These are phyloP conservation scores for Morone saxatilis DNA, from an alignment of 2,113 vertebrate species.

Conservation along the genomic window DNA sequence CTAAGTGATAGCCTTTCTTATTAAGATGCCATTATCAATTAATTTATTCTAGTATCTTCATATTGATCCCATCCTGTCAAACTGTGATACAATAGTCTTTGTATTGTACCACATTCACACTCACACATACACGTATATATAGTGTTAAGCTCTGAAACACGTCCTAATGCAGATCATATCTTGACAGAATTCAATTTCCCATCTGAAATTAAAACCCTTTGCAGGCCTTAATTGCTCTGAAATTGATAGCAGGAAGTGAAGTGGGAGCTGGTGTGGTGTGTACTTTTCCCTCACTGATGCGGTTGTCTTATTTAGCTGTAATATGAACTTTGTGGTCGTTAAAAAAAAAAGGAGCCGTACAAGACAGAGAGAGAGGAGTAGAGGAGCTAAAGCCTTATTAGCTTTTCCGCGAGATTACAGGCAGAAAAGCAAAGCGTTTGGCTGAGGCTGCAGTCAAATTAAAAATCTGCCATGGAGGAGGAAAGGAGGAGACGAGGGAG, in stretches of 20 bases:
- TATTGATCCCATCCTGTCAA: conserved; percentile 43
- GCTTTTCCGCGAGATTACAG: conserved; percentile 35
- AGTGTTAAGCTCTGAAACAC: conserved; percentile 24
- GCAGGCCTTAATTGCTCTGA: conserved; percentile 55
- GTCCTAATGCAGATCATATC: conserved; percentile 67
- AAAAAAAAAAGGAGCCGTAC: neutral
- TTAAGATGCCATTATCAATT: conserved; percentile 40
- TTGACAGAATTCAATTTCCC: conserved; percentile 76
- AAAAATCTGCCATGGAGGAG: conserved; percentile 30
- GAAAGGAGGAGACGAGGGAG: neutral
- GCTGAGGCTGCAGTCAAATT: conserved; percentile 41
- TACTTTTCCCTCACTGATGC: conserved; percentile 2
- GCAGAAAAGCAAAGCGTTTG: conserved; percentile 8
- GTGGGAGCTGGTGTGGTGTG: conserved; percentile 7
- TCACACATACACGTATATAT: conserved; percentile 9
- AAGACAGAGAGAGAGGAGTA: neutral
- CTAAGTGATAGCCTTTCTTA: conserved; percentile 4
- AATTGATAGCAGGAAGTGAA: conserved; percentile 60
- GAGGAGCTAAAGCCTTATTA: conserved; percentile 21
- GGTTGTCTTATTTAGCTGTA: conserved; percentile 31
- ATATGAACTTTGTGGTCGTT: conserved; percentile 29
- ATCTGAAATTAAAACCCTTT: conserved; percentile 74
- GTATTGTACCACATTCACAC: neutral
- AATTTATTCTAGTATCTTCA: conserved; percentile 31
- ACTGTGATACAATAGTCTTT: conserved; percentile 31